These are phyloP conservation scores for Acleris sparsana DNA, from an alignment of 2,888 invertebrate species.

Conservation along the genomic window DNA sequence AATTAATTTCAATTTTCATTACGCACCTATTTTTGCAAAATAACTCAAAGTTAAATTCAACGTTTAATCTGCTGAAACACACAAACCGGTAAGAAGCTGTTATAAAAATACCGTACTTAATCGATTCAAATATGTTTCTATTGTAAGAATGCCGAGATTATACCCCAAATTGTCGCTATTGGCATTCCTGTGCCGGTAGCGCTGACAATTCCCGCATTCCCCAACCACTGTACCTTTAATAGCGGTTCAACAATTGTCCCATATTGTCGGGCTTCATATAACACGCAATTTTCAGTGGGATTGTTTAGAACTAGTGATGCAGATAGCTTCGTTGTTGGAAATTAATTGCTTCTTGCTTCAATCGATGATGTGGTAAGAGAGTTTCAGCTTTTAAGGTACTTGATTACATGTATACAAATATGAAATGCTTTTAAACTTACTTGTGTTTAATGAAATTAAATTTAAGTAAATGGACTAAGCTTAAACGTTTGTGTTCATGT, in stretches of 20 bases:
- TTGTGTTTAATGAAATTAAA: too few species aligned
- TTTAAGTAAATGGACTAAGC: too few species aligned
- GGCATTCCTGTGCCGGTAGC: slow-evolving; percentile 5
- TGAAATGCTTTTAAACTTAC: too few species aligned
- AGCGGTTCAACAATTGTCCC: slow-evolving; percentile 2
- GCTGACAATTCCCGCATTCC: slow-evolving; percentile 12
- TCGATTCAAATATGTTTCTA: slow-evolving; percentile 11
- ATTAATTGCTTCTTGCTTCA: neutral
- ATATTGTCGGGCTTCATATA: neutral
- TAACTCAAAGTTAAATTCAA: too few species aligned
- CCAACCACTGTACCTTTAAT: slow-evolving; percentile 2
- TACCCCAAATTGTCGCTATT: slow-evolving; percentile 14
- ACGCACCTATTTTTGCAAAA: too few species aligned
- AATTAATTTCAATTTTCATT: too few species aligned
- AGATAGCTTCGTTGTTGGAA: neutral
- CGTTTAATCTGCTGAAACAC: too few species aligned
- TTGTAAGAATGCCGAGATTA: neutral
- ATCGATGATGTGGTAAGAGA: neutral
- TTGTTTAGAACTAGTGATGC: slow-evolving; percentile 12
- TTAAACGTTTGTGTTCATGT: too few species aligned
- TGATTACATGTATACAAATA: too few species aligned
- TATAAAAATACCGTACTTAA: slow-evolving; percentile 6
- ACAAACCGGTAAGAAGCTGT: neutral
- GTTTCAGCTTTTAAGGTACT: neutral
- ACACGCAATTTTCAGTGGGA: slow-evolving; percentile 2